Percentiles rank a stretch among this genome's conserved stretches.
Conservation (phyloP, 2,797 vertebrate species). For the Chromobotia macracanthus region DNA sequence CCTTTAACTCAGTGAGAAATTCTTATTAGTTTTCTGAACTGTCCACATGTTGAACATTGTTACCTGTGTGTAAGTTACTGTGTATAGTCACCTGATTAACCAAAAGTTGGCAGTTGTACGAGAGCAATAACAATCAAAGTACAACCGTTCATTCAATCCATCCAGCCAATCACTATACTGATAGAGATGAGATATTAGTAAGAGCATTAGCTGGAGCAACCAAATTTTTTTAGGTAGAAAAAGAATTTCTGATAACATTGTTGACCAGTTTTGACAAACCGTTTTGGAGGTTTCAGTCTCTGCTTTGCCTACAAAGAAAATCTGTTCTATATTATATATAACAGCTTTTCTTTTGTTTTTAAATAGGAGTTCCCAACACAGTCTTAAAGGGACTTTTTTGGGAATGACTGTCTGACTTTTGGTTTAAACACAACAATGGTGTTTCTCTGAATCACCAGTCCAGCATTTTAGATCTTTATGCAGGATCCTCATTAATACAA, state of each 20-base stretch:
- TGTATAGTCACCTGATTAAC: neutral
- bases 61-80: neutral
- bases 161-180: neutral
- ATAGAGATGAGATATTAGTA: too few relatives aligned
- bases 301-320: too few relatives aligned
- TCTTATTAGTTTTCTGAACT: neutral
- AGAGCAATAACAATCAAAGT: neutral
- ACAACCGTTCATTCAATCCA: neutral
- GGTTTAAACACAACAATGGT: too few relatives aligned
- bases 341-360: too few relatives aligned
- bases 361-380: too few relatives aligned
- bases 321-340: too few relatives aligned
- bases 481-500: slow-evolving; percentile 1
- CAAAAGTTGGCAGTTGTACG: neutral
- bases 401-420: too few relatives aligned
- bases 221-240: neutral
- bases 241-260: neutral
- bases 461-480: neutral
- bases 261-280: neutral
- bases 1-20: neutral
- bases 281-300: too few relatives aligned
- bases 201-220: neutral
- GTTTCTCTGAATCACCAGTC: too few relatives aligned
- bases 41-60: neutral
- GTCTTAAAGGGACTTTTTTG: too few relatives aligned